Evolutionary conservation across 2,888 invertebrate genomes (phyloP).

Genomic region (Cheilosia vernalis): DNA sequence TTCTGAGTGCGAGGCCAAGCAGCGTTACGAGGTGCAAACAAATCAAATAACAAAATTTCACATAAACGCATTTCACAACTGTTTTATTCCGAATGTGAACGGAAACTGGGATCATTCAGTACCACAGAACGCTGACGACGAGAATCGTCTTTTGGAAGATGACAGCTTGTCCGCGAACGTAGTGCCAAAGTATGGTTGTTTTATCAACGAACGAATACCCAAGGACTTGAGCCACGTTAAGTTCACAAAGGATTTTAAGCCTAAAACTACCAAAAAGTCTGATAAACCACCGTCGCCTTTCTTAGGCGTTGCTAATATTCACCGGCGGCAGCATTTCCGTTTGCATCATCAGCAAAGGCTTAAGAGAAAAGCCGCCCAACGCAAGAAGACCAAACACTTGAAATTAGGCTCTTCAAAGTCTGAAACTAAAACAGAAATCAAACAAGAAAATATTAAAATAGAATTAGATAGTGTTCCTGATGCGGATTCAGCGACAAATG

Average conservation of each 20-base stretch:
- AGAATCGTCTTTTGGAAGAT: slow-evolving; percentile 18
- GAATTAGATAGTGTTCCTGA: background rate
- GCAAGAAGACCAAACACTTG: slow-evolving; percentile 28
- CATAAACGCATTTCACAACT: slow-evolving; percentile 85
- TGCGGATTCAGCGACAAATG: background rate
- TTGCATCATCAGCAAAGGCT: slow-evolving; percentile 36
- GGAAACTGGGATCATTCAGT: slow-evolving; percentile 84
- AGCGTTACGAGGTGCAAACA: slow-evolving; percentile 80
- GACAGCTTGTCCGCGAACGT: slow-evolving; percentile 78
- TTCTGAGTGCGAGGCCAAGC: slow-evolving; percentile 80
- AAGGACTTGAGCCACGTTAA: slow-evolving; percentile 80
- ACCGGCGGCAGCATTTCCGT: slow-evolving; percentile 53
- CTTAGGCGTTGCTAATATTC: slow-evolving; percentile 78
- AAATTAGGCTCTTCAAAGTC: background rate
- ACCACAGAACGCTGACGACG: slow-evolving; percentile 22
- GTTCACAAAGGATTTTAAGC: slow-evolving; percentile 75
- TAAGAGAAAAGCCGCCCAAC: slow-evolving; percentile 51
- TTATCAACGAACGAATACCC: slow-evolving; percentile 79
- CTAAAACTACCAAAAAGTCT: slow-evolving; percentile 68
- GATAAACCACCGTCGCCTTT: slow-evolving; percentile 77
- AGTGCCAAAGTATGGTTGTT: slow-evolving; percentile 82
- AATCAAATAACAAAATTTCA: slow-evolving; percentile 83
- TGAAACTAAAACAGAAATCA: background rate
- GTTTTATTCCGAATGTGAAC: slow-evolving; percentile 85
- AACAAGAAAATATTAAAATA: background rate